These are phyloP conservation scores for Pollenia labialis DNA, from an alignment of 2,888 invertebrate genomes.

Conservation along the genomic window DNA sequence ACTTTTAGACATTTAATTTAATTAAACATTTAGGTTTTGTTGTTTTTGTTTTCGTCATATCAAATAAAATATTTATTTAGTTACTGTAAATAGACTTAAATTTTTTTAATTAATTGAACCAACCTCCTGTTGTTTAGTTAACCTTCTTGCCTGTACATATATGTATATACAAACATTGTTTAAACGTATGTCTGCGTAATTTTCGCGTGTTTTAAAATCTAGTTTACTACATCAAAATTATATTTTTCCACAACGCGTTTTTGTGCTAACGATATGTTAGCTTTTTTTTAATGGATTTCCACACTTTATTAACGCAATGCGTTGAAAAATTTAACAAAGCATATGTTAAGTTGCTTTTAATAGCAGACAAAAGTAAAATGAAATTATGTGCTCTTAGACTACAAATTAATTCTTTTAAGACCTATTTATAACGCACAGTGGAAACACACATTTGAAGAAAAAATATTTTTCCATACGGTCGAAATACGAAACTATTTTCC, in stretches of 20 bases:
- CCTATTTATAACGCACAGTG: background rate
- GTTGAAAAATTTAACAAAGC: constrained; percentile 56
- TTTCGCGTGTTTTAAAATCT: constrained; percentile 7
- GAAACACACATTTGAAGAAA: background rate
- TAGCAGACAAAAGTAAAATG: constrained; percentile 67
- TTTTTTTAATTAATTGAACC: constrained; percentile 6
- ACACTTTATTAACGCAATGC: constrained; percentile 3
- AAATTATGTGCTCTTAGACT: constrained; percentile 77
- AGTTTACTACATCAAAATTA: no score
- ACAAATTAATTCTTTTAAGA: constrained; percentile 65
- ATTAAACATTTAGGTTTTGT: background rate
- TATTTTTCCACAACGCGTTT: background rate
- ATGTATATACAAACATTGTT: background rate
- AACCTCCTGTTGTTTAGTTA: constrained; percentile 30
- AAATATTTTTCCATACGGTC: background rate
- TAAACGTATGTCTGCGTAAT: constrained; percentile 1
- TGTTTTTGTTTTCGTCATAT: background rate
- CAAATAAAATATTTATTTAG: constrained; percentile 29
- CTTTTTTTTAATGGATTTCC: background rate
- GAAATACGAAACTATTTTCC: no score
- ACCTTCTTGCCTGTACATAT: background rate
- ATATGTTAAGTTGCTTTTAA: constrained; percentile 49
- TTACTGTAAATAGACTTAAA: constrained; percentile 49
- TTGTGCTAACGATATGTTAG: background rate
- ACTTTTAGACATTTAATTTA: constrained; percentile 6